Base-by-base conservation (phyloP, 2,888 invertebrate species). In the Drosophila anomalipes region DNA sequence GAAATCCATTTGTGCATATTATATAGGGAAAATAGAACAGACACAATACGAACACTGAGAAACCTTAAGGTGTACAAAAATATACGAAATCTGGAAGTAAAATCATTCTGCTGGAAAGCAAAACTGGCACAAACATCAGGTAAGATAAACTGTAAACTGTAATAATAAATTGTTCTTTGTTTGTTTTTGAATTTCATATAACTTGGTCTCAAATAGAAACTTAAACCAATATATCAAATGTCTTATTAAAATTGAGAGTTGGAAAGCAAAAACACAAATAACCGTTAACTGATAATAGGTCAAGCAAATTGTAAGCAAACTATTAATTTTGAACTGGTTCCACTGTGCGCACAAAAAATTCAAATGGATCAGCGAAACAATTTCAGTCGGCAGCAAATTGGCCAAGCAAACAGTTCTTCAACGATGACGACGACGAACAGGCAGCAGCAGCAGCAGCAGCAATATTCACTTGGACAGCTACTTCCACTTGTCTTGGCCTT, bases 321-420 rank as follows among this genome's bases (percentile, higher is more conserved):
- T 37, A 37, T 47, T 16, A 1, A 28, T 7, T n/a, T 35, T 19
- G 30, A 9, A 26, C 14, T 35, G n/a, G 80, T 4, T 3, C 73
- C 85, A 87, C 77, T 59, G 85, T 87, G 58, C 71, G n/a, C 22
- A 37, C 68, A n/a, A 49, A 52, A 59, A 51, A 56, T 58, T 61
- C n/a, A 70, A 72, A 81, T 78, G 74, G 70, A 28, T 47, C 71
- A 59, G 35, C 68, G 44, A 47, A 49, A 52, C 26, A 44, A 80
- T 70, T 75, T 81, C 74, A 83, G 81, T 83, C 64, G 51, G 32
- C 61, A 33, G 22, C 47, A 69, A 70, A 59, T 63, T 64, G 65
- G 51, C 68, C 51, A 57, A 69, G 68, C 59, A 74, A 62, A 60
- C 74, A 67, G 88, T 77, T 81, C 66, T 59, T 4, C 37, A 37